These are phyloP conservation scores for Rosalia funebris DNA, from an alignment of 2,888 invertebrate genomes.

Conservation along the genomic window DNA sequence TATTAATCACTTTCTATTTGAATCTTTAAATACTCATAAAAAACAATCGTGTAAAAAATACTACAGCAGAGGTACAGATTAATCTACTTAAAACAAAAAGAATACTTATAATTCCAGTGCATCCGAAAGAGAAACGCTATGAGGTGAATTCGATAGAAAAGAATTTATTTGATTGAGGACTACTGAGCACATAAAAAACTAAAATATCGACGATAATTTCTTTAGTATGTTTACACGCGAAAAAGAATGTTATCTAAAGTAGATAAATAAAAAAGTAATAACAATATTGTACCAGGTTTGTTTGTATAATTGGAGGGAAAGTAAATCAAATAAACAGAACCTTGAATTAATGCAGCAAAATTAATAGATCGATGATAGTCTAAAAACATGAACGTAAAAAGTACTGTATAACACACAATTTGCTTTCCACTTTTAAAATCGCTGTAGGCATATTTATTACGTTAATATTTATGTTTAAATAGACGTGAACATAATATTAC, in stretches of 20 bases:
- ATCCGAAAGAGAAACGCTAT: too few relatives aligned
- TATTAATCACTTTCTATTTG: not conserved
- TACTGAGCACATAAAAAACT: not conserved
- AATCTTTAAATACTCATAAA: constrained; percentile 1
- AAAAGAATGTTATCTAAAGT: too few relatives aligned
- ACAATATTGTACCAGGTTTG: not conserved
- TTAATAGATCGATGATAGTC: not conserved
- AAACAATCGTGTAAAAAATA: not conserved
- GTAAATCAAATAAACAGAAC: not conserved
- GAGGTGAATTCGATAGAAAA: not conserved
- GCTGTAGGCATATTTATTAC: too few relatives aligned
- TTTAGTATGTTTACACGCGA: not conserved
- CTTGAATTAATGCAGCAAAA: not conserved
- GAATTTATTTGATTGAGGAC: not conserved
- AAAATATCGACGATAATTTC: not conserved
- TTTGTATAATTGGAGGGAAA: not conserved
- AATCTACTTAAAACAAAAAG: too few relatives aligned
- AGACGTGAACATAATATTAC: too few relatives aligned
- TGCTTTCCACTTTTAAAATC: not conserved
- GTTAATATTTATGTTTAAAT: too few relatives aligned
- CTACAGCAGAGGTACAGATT: not conserved
- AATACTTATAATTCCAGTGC: too few relatives aligned
- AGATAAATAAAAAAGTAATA: too few relatives aligned
- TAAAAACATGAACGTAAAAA: not conserved
- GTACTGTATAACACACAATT: not conserved